phyloP scores from a whole-genome alignment of 64 coral and sea anemone species.

The Anthopleura sola region DNA sequence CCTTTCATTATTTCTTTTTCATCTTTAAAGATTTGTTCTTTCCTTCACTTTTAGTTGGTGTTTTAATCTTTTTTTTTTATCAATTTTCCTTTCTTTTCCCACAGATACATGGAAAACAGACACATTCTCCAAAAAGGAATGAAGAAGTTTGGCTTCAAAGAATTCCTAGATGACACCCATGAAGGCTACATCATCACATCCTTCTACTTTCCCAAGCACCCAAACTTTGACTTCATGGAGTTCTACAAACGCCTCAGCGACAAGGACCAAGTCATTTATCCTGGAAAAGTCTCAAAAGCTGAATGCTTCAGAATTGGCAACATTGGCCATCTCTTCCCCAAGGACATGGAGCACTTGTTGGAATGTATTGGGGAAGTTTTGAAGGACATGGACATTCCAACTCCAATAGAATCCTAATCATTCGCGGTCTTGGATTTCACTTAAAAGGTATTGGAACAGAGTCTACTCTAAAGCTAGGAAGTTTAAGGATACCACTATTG shows the following conservation, averaged over 20 bases:
- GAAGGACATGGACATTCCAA: conserved; percentile 68
- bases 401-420: conserved; percentile 21
- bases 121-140: conserved; percentile 87
- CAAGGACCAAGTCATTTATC: conserved; percentile 93
- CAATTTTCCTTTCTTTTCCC: not conserved
- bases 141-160: conserved; percentile 83
- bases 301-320: conserved; percentile 93
- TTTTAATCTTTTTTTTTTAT: not conserved
- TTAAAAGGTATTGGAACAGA: too few relatives aligned
- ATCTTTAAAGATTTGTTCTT: not conserved
- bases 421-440: not conserved
- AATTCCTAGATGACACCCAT: conserved; percentile 86
- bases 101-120: conserved; percentile 93
- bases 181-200: conserved; percentile 97
- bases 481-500: too few relatives aligned
- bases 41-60: not conserved
- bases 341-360: conserved; percentile 84
- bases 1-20: not conserved
- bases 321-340: conserved; percentile 86
- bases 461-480: too few relatives aligned
- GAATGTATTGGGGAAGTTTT: conserved; percentile 78
- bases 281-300: conserved; percentile 80
- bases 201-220: conserved; percentile 79
- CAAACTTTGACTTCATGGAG: conserved; percentile 80
- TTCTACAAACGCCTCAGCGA: conserved; percentile 92